Percentiles rank a stretch among this genome's conserved stretches.
phyloP scores from a whole-genome alignment of 2,113 vertebrate species.

The Gymnogyps californianus region DNA sequence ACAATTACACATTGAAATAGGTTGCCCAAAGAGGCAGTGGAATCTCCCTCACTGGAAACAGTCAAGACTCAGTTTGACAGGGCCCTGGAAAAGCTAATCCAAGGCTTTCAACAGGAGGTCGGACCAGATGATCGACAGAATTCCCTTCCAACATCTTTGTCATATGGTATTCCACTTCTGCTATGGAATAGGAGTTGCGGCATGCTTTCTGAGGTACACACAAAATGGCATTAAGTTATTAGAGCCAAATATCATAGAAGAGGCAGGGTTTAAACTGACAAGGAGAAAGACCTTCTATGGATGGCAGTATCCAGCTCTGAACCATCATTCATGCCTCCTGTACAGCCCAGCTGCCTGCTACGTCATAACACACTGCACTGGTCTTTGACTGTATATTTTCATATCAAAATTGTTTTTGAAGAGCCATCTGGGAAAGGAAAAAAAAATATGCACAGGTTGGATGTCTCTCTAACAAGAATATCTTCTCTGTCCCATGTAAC shows the following conservation, averaged over 20 bases:
- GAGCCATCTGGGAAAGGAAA: background rate
- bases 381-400: background rate
- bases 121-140: background rate
- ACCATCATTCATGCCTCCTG: background rate
- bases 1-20: background rate
- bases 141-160: background rate
- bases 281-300: background rate
- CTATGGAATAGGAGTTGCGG: background rate
- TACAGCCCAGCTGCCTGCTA: background rate
- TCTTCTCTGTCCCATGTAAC: background rate
- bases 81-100: background rate
- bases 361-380: background rate
- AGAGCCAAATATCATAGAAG: background rate
- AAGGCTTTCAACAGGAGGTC: background rate
- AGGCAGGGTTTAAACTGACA: background rate
- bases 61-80: background rate
- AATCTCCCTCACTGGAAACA: background rate
- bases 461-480: background rate
- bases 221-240: background rate
- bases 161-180: background rate
- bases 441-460: background rate
- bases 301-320: background rate
- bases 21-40: background rate
- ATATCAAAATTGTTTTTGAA: background rate
- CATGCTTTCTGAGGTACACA: background rate